Evolutionary conservation across 1,140 invertebrate genomes (phyloP).

Genomic region (Diabrotica virgifera): DNA sequence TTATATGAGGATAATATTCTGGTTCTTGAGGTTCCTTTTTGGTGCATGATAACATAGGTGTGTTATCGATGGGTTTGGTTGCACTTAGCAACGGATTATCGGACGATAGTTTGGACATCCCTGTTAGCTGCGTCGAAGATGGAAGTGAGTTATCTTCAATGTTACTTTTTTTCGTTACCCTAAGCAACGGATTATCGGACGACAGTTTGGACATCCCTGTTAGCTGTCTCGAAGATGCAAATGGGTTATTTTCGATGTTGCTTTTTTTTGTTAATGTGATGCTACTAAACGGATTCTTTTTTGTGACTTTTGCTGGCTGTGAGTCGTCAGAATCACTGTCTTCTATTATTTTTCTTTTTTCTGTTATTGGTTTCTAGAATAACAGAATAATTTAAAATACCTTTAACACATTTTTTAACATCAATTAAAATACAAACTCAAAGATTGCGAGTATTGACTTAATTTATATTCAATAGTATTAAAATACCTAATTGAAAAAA

Average conservation of each 20-base stretch:
- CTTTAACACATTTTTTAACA: background rate
- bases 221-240: no score
- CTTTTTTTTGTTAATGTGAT: background rate
- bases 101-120: no score
- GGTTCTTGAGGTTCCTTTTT: background rate
- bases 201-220: no score
- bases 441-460: background rate
- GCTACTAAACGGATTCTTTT: background rate
- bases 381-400: background rate
- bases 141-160: background rate
- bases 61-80: background rate
- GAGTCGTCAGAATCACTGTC: background rate
- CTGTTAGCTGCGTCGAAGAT: background rate
- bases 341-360: background rate
- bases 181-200: background rate
- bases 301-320: background rate
- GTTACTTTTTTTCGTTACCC: background rate
- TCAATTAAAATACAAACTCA: background rate
- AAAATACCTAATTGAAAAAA: background rate
- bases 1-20: background rate
- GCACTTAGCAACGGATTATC: no score
- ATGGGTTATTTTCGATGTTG: background rate
- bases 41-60: background rate
- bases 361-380: background rate
- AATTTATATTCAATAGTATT: background rate